Evolutionary conservation across 2,888 invertebrate genomes (phyloP).

Genomic region (Spisula solida): DNA sequence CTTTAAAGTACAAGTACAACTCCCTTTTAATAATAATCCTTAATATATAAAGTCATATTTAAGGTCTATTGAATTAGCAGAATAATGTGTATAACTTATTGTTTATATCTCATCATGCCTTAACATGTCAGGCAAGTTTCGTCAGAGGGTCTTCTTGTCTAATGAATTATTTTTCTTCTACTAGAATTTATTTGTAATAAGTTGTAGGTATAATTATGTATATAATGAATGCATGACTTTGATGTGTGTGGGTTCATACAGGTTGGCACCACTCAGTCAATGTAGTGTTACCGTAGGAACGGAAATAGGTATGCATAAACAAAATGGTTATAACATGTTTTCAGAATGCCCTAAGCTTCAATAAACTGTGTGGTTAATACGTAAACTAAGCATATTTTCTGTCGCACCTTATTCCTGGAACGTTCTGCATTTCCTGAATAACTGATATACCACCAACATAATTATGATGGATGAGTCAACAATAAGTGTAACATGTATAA

Average conservation of each 20-base stretch:
- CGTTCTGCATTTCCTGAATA: no score
- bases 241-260: not conserved
- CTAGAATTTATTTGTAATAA: constrained; percentile 1
- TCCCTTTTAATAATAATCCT: no score
- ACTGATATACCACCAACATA: no score
- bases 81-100: no score
- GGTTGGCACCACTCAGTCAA: not conserved
- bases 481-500: no score
- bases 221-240: not conserved
- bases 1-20: no score
- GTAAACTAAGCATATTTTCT: not conserved
- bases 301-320: not conserved
- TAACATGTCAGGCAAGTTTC: not conserved
- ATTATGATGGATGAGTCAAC: no score
- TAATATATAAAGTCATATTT: no score
- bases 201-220: not conserved
- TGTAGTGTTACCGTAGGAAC: not conserved
- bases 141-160: not conserved
- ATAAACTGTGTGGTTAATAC: not conserved
- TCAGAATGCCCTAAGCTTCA: not conserved
- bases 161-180: constrained; percentile 13
- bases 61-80: no score
- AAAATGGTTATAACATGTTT: not conserved
- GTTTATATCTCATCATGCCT: not conserved
- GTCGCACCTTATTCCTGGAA: not conserved